Conservation (phyloP, 1,140 invertebrate genomes). For the Neuroterus valhalla region DNA sequence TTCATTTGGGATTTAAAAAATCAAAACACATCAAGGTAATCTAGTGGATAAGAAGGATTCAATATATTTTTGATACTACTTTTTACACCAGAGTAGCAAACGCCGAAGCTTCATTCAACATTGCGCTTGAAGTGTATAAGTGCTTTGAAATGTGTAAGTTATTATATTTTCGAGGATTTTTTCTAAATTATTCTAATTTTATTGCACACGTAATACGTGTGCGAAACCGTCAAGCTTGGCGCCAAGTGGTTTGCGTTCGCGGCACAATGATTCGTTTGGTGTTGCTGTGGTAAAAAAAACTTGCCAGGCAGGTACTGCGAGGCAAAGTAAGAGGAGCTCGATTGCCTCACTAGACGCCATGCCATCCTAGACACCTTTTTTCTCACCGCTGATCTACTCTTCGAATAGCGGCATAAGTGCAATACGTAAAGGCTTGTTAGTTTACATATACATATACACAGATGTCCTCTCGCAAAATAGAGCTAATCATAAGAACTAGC, state of each 20-base stretch:
- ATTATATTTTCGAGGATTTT: not conserved
- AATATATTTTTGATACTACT: no score
- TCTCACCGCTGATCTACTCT: constrained; percentile 11
- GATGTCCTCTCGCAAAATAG: not conserved
- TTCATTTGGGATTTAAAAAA: no score
- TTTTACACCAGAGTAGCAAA: no score
- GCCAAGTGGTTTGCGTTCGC: constrained; percentile 28
- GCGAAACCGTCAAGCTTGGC: not conserved
- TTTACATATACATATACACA: not conserved
- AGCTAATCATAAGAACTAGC: no score
- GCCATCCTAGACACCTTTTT: constrained; percentile 31
- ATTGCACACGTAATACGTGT: constrained; percentile 6
- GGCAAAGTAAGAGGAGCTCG: constrained; percentile 30
- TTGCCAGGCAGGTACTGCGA: constrained; percentile 6
- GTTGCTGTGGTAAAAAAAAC: constrained; percentile 32
- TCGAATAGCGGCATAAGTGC: constrained; percentile 11
- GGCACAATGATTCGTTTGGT: constrained; percentile 33
- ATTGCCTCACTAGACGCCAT: constrained; percentile 14
- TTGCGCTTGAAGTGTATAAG: no score
- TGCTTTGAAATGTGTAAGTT: no score
- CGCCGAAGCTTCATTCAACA: no score
- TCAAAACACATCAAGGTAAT: no score
- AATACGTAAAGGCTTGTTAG: not conserved
- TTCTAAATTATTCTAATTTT: not conserved
- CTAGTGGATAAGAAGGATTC: no score